Base-by-base conservation (phyloP, 1,140 invertebrate genomes). In the Halictus rubicundus region DNA sequence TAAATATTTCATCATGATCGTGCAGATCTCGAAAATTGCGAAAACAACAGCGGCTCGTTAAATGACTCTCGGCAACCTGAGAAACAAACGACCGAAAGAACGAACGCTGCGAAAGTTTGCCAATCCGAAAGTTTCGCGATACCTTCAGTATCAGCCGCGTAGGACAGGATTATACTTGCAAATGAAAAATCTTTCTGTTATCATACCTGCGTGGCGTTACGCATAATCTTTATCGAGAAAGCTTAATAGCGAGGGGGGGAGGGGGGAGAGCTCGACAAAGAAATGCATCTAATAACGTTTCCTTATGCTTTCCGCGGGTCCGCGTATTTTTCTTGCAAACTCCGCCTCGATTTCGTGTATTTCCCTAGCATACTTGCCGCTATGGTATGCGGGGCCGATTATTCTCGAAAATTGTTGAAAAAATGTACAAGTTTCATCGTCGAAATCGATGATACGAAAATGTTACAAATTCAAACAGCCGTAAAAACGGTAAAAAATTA, bases 131-230 rank as follows among this genome's bases (percentile, higher is more conserved):
- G 49, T 66, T 57, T 19, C 37, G 19, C 25, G 54, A 42, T 23
- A 27, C 19, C 27, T 27, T 9, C 37, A 12, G 52, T 70, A 59
- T 59, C 68, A 70, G 12, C 21, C 5, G 21, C 21, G n/a, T 16
- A 57, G 16, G 21, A 4, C 68, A 49, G 42, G 16, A 71, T 83
- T 82, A 25, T 63, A 82, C 63, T 82, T 72, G 68, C 63, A 83
- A 83, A 83, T 83, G 46, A 80, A 82, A 69, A 39, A 64, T 81
- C 23, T 69, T 57, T 21, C 57, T 60, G 4, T 39, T 27, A n/a
- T 10, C 10, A 32, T 68, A 10, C 21, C 6, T 4, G 10, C 39
- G 21, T 16, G 0, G 14, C 37, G 10, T 64, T 63, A 64, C 25
- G 71, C 72, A 60, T 81, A 37, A 76, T 10, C 9, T 14, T 60